Conservation (phyloP, 2,797 vertebrate genomes). For the Sorex maritimensis region DNA sequence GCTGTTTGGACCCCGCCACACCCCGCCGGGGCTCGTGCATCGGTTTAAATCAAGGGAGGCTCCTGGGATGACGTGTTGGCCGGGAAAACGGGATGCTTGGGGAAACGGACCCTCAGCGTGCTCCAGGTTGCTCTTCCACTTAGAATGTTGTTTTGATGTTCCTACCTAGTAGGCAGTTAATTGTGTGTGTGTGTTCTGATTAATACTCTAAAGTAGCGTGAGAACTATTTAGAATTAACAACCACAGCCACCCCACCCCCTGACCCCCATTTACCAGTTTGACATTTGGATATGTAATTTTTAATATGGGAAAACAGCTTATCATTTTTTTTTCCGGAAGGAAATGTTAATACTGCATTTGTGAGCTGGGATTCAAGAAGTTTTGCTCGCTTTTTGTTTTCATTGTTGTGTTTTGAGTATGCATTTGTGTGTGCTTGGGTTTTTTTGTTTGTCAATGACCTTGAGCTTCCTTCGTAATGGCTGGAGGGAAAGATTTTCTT, state of each 20-base stretch:
- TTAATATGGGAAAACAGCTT: constrained; percentile 24
- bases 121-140: neutral
- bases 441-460: constrained; percentile 25
- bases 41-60: constrained; percentile 15
- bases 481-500: neutral
- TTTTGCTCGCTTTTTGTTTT: neutral
- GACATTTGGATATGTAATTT: constrained; percentile 15
- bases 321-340: constrained; percentile 14
- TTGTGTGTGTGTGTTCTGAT: neutral
- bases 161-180: neutral
- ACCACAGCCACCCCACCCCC: neutral
- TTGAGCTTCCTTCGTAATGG: neutral
- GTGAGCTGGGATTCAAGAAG: neutral
- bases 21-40: neutral
- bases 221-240: constrained; percentile 11
- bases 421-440: neutral
- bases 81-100: neutral
- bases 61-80: neutral
- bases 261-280: neutral
- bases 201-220: neutral
- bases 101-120: neutral
- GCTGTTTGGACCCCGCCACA: too few species aligned
- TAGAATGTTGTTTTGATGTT: neutral
- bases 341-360: constrained; percentile 37
- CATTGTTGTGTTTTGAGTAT: neutral